These are phyloP conservation scores for Eupeodes luniger DNA, from an alignment of 2,888 invertebrate genomes.

Conservation along the genomic window DNA sequence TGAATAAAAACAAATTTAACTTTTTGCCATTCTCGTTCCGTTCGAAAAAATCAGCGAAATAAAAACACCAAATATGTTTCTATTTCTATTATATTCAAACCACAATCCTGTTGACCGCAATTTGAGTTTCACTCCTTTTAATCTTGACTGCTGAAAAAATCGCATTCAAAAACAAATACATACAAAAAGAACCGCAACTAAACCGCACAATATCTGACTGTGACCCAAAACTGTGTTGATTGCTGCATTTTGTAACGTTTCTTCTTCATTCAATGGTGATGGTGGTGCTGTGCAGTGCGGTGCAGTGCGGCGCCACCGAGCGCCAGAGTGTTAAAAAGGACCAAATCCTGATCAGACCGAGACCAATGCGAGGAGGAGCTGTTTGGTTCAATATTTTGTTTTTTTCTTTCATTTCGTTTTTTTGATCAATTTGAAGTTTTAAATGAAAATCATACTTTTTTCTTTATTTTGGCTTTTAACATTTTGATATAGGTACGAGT, in stretches of 20 bases:
- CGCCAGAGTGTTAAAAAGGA: conserved; percentile 13
- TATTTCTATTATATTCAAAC: conserved; percentile 64
- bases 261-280: not conserved
- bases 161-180: conserved; percentile 18
- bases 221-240: conserved; percentile 63
- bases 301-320: no score
- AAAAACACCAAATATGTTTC: conserved; percentile 27
- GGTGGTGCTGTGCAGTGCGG: no score
- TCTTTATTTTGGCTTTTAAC: conserved; percentile 1
- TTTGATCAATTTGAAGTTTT: conserved; percentile 26
- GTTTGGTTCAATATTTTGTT: not conserved
- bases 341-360: not conserved
- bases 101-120: conserved; percentile 65
- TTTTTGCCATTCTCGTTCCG: not conserved
- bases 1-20: conserved; percentile 37
- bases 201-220: conserved; percentile 52
- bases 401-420: not conserved
- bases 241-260: conserved; percentile 56
- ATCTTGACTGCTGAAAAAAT: conserved; percentile 42
- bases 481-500: not conserved
- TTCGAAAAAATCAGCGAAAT: not conserved
- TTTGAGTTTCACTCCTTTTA: conserved; percentile 66
- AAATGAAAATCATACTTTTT: conserved; percentile 24
- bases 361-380: conserved; percentile 1
- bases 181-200: conserved; percentile 12